These are phyloP conservation scores for Sebastes minor DNA, from an alignment of 2,797 vertebrate genomes.

Conservation along the genomic window DNA sequence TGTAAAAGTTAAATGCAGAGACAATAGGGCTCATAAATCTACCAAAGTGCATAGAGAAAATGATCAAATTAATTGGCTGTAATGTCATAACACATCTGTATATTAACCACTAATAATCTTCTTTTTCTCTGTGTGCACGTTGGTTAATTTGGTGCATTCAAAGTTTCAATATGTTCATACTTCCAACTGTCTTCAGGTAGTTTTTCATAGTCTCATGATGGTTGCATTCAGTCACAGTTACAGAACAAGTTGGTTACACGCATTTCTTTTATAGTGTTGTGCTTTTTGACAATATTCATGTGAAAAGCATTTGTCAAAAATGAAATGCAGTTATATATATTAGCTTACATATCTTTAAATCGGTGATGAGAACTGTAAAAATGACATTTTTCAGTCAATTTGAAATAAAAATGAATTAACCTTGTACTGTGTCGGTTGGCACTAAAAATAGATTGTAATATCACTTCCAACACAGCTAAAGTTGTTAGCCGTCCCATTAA, in stretches of 20 bases:
- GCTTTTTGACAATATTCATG: neutral
- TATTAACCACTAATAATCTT: neutral
- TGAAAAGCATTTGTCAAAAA: neutral
- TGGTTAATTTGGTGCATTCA: neutral
- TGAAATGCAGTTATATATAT: neutral
- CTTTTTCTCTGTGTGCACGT: neutral
- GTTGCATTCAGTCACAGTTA: neutral
- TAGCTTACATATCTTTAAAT: neutral
- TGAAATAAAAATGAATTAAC: neutral
- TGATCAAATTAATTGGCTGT: neutral
- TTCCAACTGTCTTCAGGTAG: neutral
- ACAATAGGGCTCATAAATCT: neutral
- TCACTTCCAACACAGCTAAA: neutral
- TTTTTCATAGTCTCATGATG: neutral
- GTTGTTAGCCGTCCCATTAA: too few relatives aligned
- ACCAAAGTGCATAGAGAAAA: neutral
- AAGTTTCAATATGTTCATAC: neutral
- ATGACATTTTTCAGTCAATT: rapidly evolving
- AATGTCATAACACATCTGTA: rapidly evolving
- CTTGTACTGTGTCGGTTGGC: neutral
- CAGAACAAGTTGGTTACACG: neutral
- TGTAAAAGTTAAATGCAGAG: neutral
- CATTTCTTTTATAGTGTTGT: neutral
- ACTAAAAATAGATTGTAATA: neutral
- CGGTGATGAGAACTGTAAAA: neutral